Conservation (phyloP, 1,140 invertebrate genomes). For the Caenorhabditis brenneri region DNA sequence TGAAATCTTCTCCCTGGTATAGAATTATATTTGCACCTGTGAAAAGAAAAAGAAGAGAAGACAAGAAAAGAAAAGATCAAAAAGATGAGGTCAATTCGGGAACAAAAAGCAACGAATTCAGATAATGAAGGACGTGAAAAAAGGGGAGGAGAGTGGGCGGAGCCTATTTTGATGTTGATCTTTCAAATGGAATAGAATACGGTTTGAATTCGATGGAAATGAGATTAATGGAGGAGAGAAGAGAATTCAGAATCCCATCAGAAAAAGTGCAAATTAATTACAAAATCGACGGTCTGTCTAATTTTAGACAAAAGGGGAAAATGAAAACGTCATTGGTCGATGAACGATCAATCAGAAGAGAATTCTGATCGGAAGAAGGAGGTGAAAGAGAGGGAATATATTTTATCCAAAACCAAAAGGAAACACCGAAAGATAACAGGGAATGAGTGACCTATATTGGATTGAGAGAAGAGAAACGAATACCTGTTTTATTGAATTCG, state of each 20-base stretch:
- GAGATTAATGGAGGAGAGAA: neutral
- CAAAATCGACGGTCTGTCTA: neutral
- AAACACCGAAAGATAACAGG: neutral
- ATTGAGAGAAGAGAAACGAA: neutral
- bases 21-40: slow-evolving; percentile 1
- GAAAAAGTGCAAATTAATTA: neutral
- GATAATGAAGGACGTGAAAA: neutral
- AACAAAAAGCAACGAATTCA: slow-evolving; percentile 15
- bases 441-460: slow-evolving; percentile 15
- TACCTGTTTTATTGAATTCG: neutral
- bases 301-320: neutral
- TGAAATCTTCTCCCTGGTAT: too few species aligned
- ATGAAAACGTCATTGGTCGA: slow-evolving; percentile 16
- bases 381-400: too few species aligned
- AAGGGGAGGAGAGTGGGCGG: neutral
- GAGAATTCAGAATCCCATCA: neutral
- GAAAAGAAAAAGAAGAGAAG: too few species aligned
- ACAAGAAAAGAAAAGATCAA: neutral
- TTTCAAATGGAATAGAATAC: neutral
- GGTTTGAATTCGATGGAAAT: neutral
- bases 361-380: neutral
- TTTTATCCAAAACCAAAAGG: too few species aligned
- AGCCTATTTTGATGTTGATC: neutral
- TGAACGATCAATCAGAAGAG: slow-evolving; percentile 6
- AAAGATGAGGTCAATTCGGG: neutral